A percentile compares a stretch with the other conserved stretches of the same genome.
Conservation (phyloP, 1,140 invertebrate genomes). For the Caenorhabditis inopinata region DNA sequence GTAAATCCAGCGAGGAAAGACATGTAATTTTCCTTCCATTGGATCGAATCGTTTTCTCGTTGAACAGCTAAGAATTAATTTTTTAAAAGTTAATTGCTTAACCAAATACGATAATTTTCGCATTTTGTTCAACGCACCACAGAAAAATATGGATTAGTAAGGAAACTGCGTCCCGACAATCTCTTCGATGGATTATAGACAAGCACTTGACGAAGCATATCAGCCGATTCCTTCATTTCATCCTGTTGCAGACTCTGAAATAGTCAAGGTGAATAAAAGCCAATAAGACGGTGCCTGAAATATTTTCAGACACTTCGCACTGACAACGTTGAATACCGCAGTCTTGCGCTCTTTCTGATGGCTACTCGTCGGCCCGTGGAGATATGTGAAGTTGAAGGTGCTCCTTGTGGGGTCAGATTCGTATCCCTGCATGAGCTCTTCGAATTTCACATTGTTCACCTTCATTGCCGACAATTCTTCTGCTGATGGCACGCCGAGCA, state of each 20-base stretch:
- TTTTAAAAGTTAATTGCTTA: no score
- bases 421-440: background rate
- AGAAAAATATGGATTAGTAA: conserved; percentile 47
- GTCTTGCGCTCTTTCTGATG: background rate
- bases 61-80: no score
- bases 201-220: conserved; percentile 42
- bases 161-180: conserved; percentile 32
- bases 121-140: no score
- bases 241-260: conserved; percentile 18
- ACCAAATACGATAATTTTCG: no score
- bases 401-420: background rate
- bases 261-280: conserved; percentile 13
- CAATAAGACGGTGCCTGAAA: no score
- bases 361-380: background rate
- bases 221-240: conserved; percentile 35
- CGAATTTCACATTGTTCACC: conserved; percentile 26
- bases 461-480: conserved; percentile 48
- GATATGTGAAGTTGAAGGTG: background rate
- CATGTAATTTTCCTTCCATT: no score
- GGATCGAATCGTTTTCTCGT: no score
- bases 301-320: background rate
- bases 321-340: background rate
- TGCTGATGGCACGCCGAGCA: conserved; percentile 89
- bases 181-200: conserved; percentile 45
- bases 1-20: no score